Conservation (phyloP, 2,113 vertebrate genomes). For the Andinoacara biseriatus region DNA sequence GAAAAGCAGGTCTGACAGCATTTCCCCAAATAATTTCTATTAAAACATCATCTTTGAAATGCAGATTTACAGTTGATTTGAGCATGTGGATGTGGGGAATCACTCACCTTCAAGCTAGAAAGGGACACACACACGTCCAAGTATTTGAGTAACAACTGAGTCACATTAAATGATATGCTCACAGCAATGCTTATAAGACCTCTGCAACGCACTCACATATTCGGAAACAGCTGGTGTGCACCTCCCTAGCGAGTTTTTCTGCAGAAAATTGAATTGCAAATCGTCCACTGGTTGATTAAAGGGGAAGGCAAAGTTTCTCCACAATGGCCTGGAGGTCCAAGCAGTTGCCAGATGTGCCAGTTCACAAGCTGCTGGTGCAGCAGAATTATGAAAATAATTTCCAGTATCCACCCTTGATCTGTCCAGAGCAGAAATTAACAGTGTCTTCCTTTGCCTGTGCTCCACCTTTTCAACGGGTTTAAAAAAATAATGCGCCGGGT, state of each 20-base stretch:
- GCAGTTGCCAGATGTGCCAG: background rate
- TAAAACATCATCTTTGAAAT: background rate
- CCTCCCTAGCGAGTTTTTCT: background rate
- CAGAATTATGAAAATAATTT: background rate
- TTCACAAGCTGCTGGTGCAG: background rate
- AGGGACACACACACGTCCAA: background rate
- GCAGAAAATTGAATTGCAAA: background rate
- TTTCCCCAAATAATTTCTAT: background rate
- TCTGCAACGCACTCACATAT: background rate
- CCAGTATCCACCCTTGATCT: background rate
- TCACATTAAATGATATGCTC: background rate
- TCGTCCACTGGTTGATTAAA: background rate
- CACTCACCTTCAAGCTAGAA: background rate
- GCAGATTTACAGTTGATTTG: background rate
- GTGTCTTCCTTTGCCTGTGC: background rate
- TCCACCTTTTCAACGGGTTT: background rate
- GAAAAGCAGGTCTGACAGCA: background rate
- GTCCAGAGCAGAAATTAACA: background rate
- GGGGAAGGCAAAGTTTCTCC: background rate
- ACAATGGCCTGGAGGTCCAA: background rate
- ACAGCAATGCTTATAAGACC: background rate
- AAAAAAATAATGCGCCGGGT: fast-evolving
- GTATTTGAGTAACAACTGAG: background rate
- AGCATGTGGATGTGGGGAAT: background rate
- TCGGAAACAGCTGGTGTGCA: background rate